These are phyloP conservation scores for Rhinoptilus africanus DNA, from an alignment of 2,113 vertebrate species.

Conservation along the genomic window DNA sequence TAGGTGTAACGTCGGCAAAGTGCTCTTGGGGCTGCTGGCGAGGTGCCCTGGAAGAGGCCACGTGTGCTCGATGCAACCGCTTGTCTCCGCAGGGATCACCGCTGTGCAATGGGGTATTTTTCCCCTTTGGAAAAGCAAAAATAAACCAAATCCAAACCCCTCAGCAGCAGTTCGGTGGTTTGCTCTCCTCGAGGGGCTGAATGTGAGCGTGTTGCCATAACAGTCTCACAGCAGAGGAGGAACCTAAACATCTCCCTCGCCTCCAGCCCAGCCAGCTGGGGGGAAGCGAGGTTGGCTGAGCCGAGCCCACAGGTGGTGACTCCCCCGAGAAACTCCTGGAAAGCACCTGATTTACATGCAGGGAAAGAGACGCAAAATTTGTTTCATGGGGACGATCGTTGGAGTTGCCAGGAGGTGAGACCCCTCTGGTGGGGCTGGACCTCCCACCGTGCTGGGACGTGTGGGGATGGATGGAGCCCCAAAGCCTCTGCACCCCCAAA, in stretches of 20 bases:
- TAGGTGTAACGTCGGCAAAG: background rate
- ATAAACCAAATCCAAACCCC: background rate
- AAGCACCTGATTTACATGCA: background rate
- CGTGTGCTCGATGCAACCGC: fast-evolving
- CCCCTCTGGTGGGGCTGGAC: background rate
- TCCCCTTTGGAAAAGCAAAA: background rate
- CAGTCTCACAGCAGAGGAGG: background rate
- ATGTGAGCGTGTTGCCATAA: background rate
- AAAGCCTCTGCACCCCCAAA: background rate
- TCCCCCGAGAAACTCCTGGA: background rate
- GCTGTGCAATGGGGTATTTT: background rate
- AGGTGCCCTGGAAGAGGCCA: background rate
- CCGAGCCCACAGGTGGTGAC: background rate
- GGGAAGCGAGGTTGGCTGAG: background rate
- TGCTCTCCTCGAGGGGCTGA: background rate
- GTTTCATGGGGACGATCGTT: fast-evolving
- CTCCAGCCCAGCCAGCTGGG: background rate
- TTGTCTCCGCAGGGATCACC: background rate
- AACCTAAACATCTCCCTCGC: background rate
- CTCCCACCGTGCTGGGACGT: background rate
- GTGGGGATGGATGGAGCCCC: background rate
- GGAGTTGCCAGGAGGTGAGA: background rate
- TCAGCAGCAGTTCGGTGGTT: background rate
- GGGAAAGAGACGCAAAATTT: background rate
- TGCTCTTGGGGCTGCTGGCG: background rate